Conservation (phyloP, 2,113 vertebrate species). For the Oryzias javanicus region DNA sequence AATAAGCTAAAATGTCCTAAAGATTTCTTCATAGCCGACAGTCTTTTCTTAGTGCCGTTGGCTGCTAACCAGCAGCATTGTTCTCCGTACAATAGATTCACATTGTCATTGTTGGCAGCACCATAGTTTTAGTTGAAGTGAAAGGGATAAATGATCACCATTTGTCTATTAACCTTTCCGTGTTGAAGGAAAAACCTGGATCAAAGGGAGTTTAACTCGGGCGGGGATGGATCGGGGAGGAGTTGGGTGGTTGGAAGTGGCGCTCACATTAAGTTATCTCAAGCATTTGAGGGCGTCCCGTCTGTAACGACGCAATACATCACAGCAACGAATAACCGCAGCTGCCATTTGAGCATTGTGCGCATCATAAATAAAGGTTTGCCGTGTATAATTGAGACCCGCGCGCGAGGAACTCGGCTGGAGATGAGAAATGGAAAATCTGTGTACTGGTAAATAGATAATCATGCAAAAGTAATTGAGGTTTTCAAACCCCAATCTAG, state of each 20-base stretch:
- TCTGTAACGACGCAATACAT: slow-evolving; percentile 63
- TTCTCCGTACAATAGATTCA: slow-evolving; percentile 74
- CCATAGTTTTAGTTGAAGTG: slow-evolving; percentile 5
- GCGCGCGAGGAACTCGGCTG: slow-evolving; percentile 84
- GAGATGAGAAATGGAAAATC: slow-evolving; percentile 96
- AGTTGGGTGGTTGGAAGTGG: slow-evolving; percentile 39
- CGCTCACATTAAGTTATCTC: slow-evolving; percentile 66
- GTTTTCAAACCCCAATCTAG: slow-evolving; percentile 99
- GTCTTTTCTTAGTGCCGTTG: slow-evolving; percentile 81
- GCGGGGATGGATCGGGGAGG: slow-evolving; percentile 39
- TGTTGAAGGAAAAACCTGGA: slow-evolving; percentile 25
- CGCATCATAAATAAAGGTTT: slow-evolving; percentile 79
- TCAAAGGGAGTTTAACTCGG: slow-evolving; percentile 74
- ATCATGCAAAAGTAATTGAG: slow-evolving; percentile 99
- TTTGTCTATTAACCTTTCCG: slow-evolving; percentile 83
- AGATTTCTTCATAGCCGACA: slow-evolving; percentile 86
- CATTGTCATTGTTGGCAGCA: neutral
- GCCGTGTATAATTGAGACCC: slow-evolving; percentile 76
- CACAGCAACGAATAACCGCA: slow-evolving; percentile 56
- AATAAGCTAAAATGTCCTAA: slow-evolving; percentile 84
- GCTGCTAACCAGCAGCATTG: slow-evolving; percentile 80
- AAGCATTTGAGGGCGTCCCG: slow-evolving; percentile 17
- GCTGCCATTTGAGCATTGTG: slow-evolving; percentile 57
- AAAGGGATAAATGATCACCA: slow-evolving; percentile 75
- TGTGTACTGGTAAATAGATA: slow-evolving; percentile 99